Evolutionary conservation across 2,113 vertebrate species (phyloP).

Genomic region (Colaptes auratus): DNA sequence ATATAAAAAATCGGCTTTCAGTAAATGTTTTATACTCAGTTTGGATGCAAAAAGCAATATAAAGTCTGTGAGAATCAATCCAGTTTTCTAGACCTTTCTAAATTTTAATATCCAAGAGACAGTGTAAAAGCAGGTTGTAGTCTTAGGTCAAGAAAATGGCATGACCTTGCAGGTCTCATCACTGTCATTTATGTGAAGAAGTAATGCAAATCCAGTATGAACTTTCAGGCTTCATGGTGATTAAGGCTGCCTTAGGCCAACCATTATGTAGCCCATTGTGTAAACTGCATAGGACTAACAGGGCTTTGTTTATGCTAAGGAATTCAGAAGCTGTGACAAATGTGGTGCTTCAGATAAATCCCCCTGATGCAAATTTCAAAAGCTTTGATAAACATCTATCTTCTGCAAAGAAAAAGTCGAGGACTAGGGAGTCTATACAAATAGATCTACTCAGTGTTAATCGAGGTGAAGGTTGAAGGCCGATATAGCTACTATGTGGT

Average conservation of each 20-base stretch:
- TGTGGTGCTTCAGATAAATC: not conserved
- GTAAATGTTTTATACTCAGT: not conserved
- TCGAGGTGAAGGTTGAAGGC: not conserved
- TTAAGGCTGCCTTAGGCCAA: not conserved
- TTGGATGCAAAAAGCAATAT: not conserved
- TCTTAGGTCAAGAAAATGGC: not conserved
- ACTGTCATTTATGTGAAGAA: not conserved
- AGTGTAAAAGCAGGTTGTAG: not conserved
- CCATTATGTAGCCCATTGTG: not conserved
- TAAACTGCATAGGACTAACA: not conserved
- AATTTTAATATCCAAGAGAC: not conserved
- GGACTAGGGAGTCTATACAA: not conserved
- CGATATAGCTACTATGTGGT: not conserved
- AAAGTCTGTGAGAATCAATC: not conserved
- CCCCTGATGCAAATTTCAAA: not conserved
- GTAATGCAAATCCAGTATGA: not conserved
- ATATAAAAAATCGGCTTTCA: not conserved
- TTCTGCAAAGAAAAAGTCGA: not conserved
- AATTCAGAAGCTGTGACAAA: not conserved
- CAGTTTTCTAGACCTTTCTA: not conserved
- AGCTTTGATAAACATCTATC: not conserved
- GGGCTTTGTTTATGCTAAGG: not conserved
- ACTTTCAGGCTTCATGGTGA: not conserved
- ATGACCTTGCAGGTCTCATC: not conserved
- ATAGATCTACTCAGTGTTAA: not conserved